These are phyloP conservation scores for Hirundo rustica DNA, from an alignment of 2,797 vertebrate genomes.

Conservation along the genomic window DNA sequence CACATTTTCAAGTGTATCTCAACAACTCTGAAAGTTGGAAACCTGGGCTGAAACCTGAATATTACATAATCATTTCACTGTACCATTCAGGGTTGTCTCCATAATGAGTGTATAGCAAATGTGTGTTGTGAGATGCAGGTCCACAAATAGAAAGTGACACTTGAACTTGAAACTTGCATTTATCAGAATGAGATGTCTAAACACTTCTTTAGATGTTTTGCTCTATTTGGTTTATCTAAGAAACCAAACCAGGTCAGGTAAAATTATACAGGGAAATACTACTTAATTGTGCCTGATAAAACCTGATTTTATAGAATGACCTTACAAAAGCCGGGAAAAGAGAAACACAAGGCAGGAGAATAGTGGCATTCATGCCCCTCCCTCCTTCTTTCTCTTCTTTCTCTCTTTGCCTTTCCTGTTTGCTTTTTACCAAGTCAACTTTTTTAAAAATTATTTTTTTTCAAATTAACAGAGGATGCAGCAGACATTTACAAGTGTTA, in stretches of 20 bases:
- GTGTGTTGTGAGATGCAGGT: neutral
- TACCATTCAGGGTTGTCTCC: neutral
- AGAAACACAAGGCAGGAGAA: neutral
- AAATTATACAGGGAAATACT: neutral
- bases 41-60: neutral
- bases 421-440: neutral
- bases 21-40: neutral
- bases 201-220: neutral
- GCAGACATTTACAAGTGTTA: neutral
- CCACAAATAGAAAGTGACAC: neutral
- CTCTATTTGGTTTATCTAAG: neutral
- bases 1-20: neutral
- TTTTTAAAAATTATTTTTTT: neutral
- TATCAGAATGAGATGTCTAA: neutral
- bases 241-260: neutral
- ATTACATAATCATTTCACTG: neutral
- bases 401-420: neutral
- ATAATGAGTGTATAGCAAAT: neutral
- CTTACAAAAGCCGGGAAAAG: neutral
- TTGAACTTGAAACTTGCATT: neutral
- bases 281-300: neutral
- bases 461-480: neutral
- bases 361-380: accelerated
- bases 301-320: neutral
- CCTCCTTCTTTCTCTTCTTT: neutral